phyloP scores from a whole-genome alignment of 2,113 vertebrate species.

The Haliaeetus leucogaster region DNA sequence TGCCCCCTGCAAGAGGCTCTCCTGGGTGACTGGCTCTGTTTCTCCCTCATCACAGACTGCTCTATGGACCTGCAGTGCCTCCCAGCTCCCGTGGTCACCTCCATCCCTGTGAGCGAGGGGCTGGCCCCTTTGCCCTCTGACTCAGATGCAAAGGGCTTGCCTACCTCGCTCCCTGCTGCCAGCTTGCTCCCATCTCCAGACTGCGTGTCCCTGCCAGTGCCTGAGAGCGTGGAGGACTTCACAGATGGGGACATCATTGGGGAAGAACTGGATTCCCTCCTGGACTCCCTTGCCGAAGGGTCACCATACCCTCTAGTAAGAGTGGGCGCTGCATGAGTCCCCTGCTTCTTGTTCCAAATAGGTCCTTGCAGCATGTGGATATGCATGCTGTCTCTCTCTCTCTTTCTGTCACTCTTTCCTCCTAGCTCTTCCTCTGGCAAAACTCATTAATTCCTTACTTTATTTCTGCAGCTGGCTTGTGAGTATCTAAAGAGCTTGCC shows the following conservation, averaged over 20 bases:
- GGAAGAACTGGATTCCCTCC: conserved; percentile 88
- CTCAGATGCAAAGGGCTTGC: conserved; percentile 62
- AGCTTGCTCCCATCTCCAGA: conserved; percentile 76
- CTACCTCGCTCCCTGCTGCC: conserved; percentile 69
- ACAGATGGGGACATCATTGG: conserved; percentile 87
- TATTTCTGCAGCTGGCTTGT: not conserved
- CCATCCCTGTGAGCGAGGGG: conserved; percentile 71
- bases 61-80: conserved; percentile 72
- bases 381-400: not conserved
- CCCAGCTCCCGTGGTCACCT: conserved; percentile 68
- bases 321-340: not conserved
- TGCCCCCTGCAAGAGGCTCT: not conserved
- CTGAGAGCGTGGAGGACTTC: conserved; percentile 72
- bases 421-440: not conserved
- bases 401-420: not conserved
- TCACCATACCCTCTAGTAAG: conserved; percentile 75
- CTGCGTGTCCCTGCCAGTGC: conserved; percentile 74
- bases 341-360: not conserved
- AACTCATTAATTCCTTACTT: not conserved
- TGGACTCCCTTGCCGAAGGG: conserved; percentile 79
- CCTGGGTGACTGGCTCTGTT: conserved; percentile 4
- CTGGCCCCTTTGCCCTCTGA: conserved; percentile 58
- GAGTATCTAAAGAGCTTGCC: not conserved
- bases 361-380: not conserved
- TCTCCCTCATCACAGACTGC: conserved; percentile 64